A percentile compares a stretch with the other conserved stretches of the same genome.
phyloP scores from a whole-genome alignment of 2,113 vertebrate species.

The Xiphorhynchus elegans region DNA sequence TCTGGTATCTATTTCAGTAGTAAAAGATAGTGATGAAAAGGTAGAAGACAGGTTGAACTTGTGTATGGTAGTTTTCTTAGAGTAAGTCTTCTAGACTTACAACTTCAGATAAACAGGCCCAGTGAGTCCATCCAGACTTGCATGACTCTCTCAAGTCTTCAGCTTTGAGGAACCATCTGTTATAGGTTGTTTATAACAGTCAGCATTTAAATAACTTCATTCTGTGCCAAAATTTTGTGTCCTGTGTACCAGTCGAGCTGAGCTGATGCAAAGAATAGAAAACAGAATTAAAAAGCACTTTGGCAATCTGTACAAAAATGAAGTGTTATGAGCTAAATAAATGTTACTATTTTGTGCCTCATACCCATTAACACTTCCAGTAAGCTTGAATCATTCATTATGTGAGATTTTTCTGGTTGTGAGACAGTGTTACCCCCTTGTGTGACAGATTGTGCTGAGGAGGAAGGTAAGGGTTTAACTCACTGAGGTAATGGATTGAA shows the following conservation, averaged over 20 bases:
- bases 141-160: not conserved
- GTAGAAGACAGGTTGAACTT: not conserved
- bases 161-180: not conserved
- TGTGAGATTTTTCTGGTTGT: not conserved
- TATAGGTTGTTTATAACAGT: not conserved
- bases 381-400: slow-evolving; percentile 10
- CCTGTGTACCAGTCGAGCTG: not conserved
- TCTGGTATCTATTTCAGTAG: not conserved
- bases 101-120: not conserved
- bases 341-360: not conserved
- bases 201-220: not conserved
- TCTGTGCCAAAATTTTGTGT: not conserved
- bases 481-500: not conserved
- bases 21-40: not conserved
- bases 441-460: not conserved
- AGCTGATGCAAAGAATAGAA: not conserved
- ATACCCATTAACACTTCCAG: not conserved
- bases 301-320: not conserved
- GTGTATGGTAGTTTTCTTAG: not conserved
- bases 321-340: not conserved
- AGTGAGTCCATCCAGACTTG: not conserved
- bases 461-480: not conserved
- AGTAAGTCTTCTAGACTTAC: not conserved
- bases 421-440: not conserved
- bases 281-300: not conserved